A percentile compares a stretch with the other conserved stretches of the same genome.
Conservation (phyloP, 2,888 invertebrate genomes). For the Agrilus cyanescens region DNA sequence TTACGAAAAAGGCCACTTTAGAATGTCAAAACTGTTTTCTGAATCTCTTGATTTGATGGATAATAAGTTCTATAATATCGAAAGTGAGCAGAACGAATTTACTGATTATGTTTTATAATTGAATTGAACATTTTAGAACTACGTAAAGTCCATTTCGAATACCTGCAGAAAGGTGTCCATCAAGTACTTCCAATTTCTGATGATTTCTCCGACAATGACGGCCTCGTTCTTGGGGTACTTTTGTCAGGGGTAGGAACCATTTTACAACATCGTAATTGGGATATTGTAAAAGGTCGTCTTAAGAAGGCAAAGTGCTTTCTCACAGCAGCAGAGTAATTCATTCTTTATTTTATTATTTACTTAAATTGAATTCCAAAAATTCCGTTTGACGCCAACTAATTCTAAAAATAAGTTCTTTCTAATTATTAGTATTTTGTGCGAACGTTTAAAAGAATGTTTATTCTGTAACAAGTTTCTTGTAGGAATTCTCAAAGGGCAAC, state of each 20-base stretch:
- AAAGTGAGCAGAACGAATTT: constrained; percentile 33
- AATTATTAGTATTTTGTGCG: background rate
- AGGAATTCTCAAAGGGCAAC: constrained; percentile 46
- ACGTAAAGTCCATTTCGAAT: constrained; percentile 41
- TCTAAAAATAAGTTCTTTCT: background rate
- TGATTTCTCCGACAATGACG: constrained; percentile 42
- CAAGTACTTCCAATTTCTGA: constrained; percentile 32
- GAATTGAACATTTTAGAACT: constrained; percentile 35
- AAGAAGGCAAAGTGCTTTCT: constrained; percentile 26
- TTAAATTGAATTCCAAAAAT: background rate
- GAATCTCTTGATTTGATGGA: constrained; percentile 33
- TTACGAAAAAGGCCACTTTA: constrained; percentile 22
- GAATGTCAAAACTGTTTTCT: constrained; percentile 35
- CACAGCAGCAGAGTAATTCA: constrained; percentile 40
- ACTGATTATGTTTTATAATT: background rate
- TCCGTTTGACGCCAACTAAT: background rate
- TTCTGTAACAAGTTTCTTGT: constrained; percentile 14
- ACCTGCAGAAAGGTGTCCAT: constrained; percentile 38
- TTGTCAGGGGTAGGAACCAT: constrained; percentile 47
- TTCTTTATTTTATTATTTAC: constrained; percentile 12
- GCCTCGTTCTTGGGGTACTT: constrained; percentile 45
- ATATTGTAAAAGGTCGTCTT: constrained; percentile 43
- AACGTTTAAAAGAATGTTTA: background rate
- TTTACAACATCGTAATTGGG: constrained; percentile 36
- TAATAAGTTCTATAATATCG: constrained; percentile 40